These are phyloP conservation scores for Drosophila lowei DNA, from an alignment of 1,140 invertebrate genomes.

Conservation along the genomic window DNA sequence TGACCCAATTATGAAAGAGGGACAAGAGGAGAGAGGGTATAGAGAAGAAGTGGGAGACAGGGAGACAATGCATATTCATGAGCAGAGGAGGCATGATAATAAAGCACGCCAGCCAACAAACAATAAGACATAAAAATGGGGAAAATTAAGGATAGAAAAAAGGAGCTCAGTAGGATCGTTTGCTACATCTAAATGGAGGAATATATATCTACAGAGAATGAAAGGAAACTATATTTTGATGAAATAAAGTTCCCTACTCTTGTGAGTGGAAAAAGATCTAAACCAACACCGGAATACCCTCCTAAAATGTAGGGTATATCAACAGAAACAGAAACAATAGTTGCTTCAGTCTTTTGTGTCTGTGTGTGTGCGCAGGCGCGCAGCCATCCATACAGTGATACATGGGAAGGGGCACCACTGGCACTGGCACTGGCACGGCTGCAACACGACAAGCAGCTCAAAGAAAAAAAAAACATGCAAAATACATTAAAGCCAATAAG, in stretches of 20 bases:
- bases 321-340: background rate
- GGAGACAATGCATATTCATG: background rate
- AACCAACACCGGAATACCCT: no score
- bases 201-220: no score
- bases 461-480: constrained; percentile 50
- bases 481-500: constrained; percentile 59
- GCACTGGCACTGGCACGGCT: background rate
- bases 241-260: no score
- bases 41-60: background rate
- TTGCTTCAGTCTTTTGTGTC: background rate
- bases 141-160: background rate
- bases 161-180: no score
- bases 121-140: background rate
- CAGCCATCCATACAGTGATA: constrained; percentile 39
- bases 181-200: no score
- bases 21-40: constrained; percentile 1
- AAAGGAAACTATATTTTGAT: no score
- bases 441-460: constrained; percentile 30
- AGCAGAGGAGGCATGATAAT: constrained; percentile 35
- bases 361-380: constrained; percentile 36
- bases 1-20: constrained; percentile 44
- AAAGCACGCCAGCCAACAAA: constrained; percentile 48
- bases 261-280: no score
- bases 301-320: no score
- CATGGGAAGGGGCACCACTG: background rate